Evolutionary conservation across 2,797 vertebrate species (phyloP), one percentile per base, ranked within the genome.

Genomic region (Melanotaenia boesemani): DNA sequence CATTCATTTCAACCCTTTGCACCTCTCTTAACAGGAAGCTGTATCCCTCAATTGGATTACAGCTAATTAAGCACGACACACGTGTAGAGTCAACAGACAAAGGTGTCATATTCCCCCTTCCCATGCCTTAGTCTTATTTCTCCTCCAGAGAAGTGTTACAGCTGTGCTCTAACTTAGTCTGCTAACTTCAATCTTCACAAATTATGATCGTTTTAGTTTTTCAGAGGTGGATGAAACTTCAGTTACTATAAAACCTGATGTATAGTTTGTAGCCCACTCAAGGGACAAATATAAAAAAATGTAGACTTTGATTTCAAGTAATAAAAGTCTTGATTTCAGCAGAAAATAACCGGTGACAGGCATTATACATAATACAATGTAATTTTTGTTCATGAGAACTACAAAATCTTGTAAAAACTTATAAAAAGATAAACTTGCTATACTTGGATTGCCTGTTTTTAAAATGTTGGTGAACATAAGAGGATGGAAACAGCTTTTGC

Each of bases 1-100:
- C 3, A 83, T 93, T 93, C 91, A 90, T 90, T 91, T 89, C 67
- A 13, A 83, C 84, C 78, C 81, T 90, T 90, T 88, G 85, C 86
- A 82, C 86, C 84, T 88, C 71, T 85, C 70, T 67, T 89, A 81
- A 91, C 88, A 92, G 89, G 92, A 93, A 91, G 83, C 87, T 12
- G 18, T 76, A 83, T 83, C 76, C 72, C 72, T 91, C 88, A 93
- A 91, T 93, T 94, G 88, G 89, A 92, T 95, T 93, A 91, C 79
- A 55, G 89, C 92, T 93, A 91, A 92, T 93, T 90, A 92, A 92
- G 88, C 72, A 85, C 78, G 79, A 85, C 82, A 85, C 84, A 90
- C 77, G 79, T 77, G 80, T 88, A 84, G 81, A 70, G 85, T 89
- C 85, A 86, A 91, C 89, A 89, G 81, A 85, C 78, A 66, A 63